Percentiles rank a stretch among this genome's conserved stretches.
These are phyloP conservation scores for Brachyistius frenatus DNA, from an alignment of 2,113 vertebrate genomes.

Conservation along the genomic window DNA sequence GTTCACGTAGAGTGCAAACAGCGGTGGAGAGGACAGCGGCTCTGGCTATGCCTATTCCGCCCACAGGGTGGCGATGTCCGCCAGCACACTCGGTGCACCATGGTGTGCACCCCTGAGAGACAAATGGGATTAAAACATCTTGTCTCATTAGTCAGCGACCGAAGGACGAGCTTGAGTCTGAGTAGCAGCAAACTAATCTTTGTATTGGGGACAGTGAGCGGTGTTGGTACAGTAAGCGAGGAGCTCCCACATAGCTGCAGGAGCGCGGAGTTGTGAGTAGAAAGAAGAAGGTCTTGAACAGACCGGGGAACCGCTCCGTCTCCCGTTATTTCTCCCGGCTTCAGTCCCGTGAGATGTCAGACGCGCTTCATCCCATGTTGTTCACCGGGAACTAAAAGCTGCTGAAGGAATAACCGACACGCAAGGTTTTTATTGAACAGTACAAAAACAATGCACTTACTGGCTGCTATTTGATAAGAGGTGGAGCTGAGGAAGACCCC, in stretches of 20 bases:
- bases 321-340: slow-evolving; percentile 10
- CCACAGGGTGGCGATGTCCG: slow-evolving; percentile 82
- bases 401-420: neutral
- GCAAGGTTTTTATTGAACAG: neutral
- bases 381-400: slow-evolving; percentile 33
- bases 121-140: slow-evolving; percentile 85
- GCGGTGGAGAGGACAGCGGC: no score
- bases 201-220: slow-evolving; percentile 5
- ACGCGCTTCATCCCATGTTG: slow-evolving; percentile 49
- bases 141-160: slow-evolving; percentile 71
- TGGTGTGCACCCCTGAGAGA: slow-evolving; percentile 17
- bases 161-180: slow-evolving; percentile 49
- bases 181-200: slow-evolving; percentile 49
- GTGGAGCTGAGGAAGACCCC: slow-evolving; percentile 28
- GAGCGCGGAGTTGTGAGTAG: slow-evolving; percentile 34
- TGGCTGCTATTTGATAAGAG: slow-evolving; percentile 35
- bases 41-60: neutral
- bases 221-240: slow-evolving; percentile 36
- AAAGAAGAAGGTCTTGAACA: slow-evolving; percentile 18
- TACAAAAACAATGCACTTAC: slow-evolving; percentile 22
- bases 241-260: slow-evolving; percentile 61
- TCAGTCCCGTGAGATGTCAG: slow-evolving; percentile 62
- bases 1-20: neutral
- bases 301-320: slow-evolving; percentile 28
- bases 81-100: slow-evolving; percentile 14